These are phyloP conservation scores for Cantharis lateralis DNA, from an alignment of 2,888 invertebrate species.

Conservation along the genomic window DNA sequence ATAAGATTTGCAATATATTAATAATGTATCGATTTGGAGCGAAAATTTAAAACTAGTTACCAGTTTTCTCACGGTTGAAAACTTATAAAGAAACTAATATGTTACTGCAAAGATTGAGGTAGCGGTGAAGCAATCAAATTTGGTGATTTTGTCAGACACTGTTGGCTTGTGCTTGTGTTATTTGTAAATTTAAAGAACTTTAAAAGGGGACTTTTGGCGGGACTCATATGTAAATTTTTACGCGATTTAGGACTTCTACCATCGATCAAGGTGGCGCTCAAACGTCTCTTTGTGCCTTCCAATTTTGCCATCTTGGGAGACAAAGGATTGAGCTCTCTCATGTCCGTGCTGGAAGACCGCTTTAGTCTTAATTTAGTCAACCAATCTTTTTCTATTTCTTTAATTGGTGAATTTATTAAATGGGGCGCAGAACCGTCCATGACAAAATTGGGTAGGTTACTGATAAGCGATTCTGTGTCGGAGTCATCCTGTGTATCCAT, in stretches of 20 bases:
- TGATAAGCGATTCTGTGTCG: constrained; percentile 31
- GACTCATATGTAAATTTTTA: background rate
- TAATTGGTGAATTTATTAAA: constrained; percentile 71
- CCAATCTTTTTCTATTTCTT: constrained; percentile 73
- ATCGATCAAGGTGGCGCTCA: constrained; percentile 8
- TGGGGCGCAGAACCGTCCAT: constrained; percentile 79
- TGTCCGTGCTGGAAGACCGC: constrained; percentile 49
- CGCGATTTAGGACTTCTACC: background rate
- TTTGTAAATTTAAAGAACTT: constrained; percentile 39
- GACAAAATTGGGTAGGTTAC: constrained; percentile 77
- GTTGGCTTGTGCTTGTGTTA: constrained; percentile 15
- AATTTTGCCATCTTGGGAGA: constrained; percentile 44
- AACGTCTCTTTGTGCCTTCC: constrained; percentile 26
- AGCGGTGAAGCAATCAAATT: constrained; percentile 9
- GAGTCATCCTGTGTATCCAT: background rate
- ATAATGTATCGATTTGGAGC: background rate
- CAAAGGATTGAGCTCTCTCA: constrained; percentile 41
- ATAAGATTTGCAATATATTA: background rate
- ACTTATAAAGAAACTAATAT: background rate
- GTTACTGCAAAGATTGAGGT: constrained; percentile 5
- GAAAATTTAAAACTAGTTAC: background rate
- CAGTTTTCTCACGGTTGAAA: too few relatives aligned
- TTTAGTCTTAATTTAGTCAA: constrained; percentile 68
- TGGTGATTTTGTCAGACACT: constrained; percentile 23
- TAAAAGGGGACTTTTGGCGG: constrained; percentile 35